phyloP scores from a whole-genome alignment of 2,113 vertebrate species.

The Tragelaphus scriptus region DNA sequence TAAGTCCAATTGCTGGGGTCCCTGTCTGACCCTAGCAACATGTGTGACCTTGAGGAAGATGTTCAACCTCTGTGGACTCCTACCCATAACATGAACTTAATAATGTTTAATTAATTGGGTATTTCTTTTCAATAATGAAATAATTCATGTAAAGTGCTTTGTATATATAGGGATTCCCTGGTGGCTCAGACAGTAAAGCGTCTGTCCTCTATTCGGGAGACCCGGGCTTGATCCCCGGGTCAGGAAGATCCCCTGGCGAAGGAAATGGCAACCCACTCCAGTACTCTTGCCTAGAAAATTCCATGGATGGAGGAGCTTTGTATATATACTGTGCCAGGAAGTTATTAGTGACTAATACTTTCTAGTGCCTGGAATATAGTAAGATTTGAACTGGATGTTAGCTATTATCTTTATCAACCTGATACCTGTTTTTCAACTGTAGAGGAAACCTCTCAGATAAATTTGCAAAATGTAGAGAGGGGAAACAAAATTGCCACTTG shows the following conservation, averaged over 20 bases:
- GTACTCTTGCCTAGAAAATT: neutral
- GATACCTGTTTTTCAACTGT: neutral
- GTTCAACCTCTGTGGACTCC: neutral
- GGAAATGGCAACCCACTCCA: neutral
- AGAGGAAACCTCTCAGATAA: neutral
- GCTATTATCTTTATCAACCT: neutral
- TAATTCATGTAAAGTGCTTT: neutral
- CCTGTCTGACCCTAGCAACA: neutral
- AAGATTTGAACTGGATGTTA: neutral
- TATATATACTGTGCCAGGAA: neutral
- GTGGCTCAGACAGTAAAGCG: neutral
- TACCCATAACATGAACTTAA: neutral
- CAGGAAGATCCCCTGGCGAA: neutral
- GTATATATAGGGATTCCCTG: neutral
- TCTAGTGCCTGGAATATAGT: neutral
- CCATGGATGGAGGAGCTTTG: neutral
- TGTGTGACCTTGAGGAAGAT: neutral
- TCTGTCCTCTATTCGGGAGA: neutral
- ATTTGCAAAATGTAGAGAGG: neutral
- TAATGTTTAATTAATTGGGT: neutral
- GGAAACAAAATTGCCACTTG: neutral
- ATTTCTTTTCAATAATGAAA: neutral
- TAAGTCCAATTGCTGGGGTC: neutral
- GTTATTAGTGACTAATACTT: slow-evolving; percentile 12
- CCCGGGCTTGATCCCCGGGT: fast-evolving